These are phyloP conservation scores for Propithecus deckenii DNA, from an alignment of 2,797 vertebrate species.

Conservation along the genomic window DNA sequence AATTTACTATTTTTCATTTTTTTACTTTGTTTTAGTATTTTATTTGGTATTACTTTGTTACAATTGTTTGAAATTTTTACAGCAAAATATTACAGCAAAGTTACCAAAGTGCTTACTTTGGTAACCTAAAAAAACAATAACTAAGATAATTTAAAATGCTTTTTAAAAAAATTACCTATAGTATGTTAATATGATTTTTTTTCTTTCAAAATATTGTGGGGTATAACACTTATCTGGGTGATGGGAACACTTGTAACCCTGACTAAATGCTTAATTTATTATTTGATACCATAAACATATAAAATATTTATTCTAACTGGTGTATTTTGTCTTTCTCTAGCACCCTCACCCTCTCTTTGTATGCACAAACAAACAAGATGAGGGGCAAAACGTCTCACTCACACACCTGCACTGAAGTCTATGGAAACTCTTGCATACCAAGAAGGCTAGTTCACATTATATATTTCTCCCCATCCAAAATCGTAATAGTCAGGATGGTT, in stretches of 20 bases:
- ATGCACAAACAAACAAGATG: background rate
- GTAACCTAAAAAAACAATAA: too few relatives aligned
- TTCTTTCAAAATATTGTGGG: too few relatives aligned
- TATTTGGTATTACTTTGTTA: too few relatives aligned
- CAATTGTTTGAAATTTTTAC: too few relatives aligned
- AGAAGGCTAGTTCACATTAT: background rate
- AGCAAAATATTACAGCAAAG: too few relatives aligned
- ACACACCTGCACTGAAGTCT: background rate
- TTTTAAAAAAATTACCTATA: too few relatives aligned
- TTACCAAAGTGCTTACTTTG: too few relatives aligned
- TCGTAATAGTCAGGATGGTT: conserved; percentile 60
- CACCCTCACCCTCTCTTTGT: background rate
- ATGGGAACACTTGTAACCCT: too few relatives aligned
- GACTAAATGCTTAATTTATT: background rate
- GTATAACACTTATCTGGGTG: too few relatives aligned
- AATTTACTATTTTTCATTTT: background rate
- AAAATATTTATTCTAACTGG: background rate
- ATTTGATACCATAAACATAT: background rate
- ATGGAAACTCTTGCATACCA: conserved; percentile 39
- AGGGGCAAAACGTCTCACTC: background rate
- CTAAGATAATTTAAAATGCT: too few relatives aligned
- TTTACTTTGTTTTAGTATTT: too few relatives aligned
- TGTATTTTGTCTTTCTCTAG: background rate
- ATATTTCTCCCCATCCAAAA: conserved; percentile 23
- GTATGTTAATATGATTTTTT: too few relatives aligned